Conservation (phyloP, 2,797 vertebrate genomes). For the Okamejei kenojei region DNA sequence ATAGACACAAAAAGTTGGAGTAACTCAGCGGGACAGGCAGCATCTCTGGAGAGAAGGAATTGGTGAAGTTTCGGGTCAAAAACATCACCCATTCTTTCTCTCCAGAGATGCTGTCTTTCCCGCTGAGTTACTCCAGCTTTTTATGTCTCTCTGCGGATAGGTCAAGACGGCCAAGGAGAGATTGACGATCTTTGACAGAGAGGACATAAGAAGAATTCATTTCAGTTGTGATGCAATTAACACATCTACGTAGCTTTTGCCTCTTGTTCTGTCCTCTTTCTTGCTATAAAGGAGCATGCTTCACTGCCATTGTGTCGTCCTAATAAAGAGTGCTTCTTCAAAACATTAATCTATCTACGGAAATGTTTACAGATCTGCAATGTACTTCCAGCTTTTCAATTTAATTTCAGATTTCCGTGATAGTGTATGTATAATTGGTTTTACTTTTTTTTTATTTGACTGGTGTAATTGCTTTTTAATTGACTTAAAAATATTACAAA, state of each 20-base stretch:
- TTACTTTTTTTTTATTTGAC: neutral
- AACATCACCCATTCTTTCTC: too few species aligned
- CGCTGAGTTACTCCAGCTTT: too few species aligned
- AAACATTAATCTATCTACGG: too few species aligned
- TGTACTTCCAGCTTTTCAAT: neutral
- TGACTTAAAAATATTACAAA: slow-evolving; percentile 25
- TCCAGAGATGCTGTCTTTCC: too few species aligned
- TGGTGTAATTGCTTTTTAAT: slow-evolving; percentile 23
- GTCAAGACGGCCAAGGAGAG: too few species aligned
- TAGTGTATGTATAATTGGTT: neutral
- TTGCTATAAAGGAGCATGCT: neutral
- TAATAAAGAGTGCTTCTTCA: neutral
- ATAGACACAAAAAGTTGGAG: too few species aligned
- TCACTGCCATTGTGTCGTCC: neutral
- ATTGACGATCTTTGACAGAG: too few species aligned
- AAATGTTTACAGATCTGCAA: neutral
- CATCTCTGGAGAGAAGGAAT: too few species aligned
- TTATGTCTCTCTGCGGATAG: too few species aligned
- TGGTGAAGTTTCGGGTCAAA: too few species aligned
- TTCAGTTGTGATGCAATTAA: neutral
- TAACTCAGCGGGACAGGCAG: too few species aligned
- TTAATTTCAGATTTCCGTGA: neutral
- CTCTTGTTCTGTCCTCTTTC: neutral
- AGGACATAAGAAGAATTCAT: too few species aligned
- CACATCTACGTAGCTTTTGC: neutral